Conservation (phyloP, 1,140 invertebrate species). For the Platyscapa corneri region DNA sequence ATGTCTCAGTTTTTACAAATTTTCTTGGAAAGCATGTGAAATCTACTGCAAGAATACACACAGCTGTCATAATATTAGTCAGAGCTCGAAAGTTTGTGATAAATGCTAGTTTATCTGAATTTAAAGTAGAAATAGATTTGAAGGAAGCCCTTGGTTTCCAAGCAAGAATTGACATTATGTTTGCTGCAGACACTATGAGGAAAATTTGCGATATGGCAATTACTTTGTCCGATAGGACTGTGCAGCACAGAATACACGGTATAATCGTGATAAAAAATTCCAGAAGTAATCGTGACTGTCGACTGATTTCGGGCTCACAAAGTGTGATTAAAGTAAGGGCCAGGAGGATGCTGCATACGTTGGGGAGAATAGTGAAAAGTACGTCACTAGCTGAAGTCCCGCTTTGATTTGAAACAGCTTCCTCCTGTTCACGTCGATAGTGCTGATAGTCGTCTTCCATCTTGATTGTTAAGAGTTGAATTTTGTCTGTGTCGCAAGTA, state of each 20-base stretch:
- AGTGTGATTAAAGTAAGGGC: conserved; percentile 58
- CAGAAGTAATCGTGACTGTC: conserved; percentile 60
- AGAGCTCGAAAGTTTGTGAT: conserved; percentile 82
- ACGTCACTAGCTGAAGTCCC: conserved; percentile 67
- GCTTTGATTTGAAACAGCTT: conserved; percentile 66
- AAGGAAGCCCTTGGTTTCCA: conserved; percentile 22
- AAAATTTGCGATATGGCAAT: conserved; percentile 57
- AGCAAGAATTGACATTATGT: conserved; percentile 52
- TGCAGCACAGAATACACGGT: conserved; percentile 74
- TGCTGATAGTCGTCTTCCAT: conserved; percentile 53
- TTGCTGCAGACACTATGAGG: conserved; percentile 55
- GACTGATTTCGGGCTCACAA: conserved; percentile 48
- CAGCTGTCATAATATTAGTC: conserved; percentile 83
- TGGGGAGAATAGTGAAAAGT: conserved; percentile 72
- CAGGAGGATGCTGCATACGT: conserved; percentile 67
- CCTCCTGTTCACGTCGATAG: conserved; percentile 64
- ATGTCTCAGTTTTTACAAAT: conserved; percentile 90
- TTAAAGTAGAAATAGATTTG: neutral
- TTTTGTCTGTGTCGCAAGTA: neutral
- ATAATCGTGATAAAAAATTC: conserved; percentile 75
- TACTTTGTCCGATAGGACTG: conserved; percentile 67
- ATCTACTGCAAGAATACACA: conserved; percentile 95
- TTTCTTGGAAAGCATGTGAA: conserved; percentile 89
- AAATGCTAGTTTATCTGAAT: conserved; percentile 67
- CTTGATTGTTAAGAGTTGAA: neutral